Percentiles rank a stretch among this genome's conserved stretches.
Conservation (phyloP, 2,113 vertebrate genomes). For the Pavo muticus region DNA sequence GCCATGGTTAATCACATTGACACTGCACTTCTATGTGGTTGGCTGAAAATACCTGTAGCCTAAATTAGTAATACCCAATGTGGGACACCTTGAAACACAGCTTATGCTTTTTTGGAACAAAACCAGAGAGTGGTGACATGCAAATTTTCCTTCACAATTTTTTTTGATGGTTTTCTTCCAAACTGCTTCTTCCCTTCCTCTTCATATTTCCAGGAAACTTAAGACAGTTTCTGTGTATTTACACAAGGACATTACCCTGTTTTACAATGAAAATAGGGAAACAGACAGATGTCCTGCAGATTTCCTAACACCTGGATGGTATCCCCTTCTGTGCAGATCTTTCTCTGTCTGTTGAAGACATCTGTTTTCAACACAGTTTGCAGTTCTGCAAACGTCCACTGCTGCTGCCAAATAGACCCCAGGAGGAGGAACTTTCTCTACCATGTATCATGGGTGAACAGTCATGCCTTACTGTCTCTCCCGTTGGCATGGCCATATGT, state of each 20-base stretch:
- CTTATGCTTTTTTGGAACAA: conserved; percentile 17
- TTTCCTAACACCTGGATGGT: background rate
- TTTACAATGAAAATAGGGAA: background rate
- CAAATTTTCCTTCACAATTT: background rate
- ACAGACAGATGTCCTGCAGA: background rate
- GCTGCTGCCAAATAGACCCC: background rate
- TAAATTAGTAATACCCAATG: background rate
- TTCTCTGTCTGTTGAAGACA: background rate
- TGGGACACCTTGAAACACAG: background rate
- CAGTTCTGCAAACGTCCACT: background rate
- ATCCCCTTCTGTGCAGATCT: background rate
- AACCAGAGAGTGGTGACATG: background rate
- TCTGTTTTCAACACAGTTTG: background rate
- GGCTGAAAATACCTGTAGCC: conserved; percentile 25
- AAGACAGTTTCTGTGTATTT: background rate
- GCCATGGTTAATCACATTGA: background rate
- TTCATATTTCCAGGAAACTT: background rate
- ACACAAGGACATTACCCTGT: background rate
- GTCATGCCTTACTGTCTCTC: background rate
- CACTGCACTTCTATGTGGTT: background rate
- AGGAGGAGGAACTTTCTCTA: background rate
- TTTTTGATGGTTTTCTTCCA: background rate
- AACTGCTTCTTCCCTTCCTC: background rate
- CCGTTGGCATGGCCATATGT: background rate
- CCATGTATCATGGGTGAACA: background rate